Percentiles rank a stretch among this genome's conserved stretches.
phyloP scores from a whole-genome alignment of 2,113 vertebrate genomes.

The Peromyscus californicus region DNA sequence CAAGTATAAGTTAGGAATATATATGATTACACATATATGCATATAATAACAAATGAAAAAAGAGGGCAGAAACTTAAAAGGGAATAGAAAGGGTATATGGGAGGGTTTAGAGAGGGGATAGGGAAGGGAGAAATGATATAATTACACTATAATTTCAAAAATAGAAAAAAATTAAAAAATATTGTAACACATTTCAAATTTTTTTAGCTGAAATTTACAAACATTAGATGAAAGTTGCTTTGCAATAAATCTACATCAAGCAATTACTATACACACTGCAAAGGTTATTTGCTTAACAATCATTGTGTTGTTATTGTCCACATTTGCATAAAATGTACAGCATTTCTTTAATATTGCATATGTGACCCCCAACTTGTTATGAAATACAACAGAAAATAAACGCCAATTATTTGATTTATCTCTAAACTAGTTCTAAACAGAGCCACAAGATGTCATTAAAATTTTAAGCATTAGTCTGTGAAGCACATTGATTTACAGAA shows the following conservation, averaged over 20 bases:
- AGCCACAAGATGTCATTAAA: conserved; percentile 6
- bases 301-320: background rate
- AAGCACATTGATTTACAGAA: conserved; percentile 44
- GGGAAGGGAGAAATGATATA: background rate
- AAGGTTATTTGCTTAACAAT: background rate
- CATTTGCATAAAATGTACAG: background rate
- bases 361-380: background rate
- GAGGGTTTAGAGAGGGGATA: background rate
- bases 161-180: background rate
- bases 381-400: conserved; percentile 36
- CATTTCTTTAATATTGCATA: conserved; percentile 27
- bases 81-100: background rate
- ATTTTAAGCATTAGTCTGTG: background rate
- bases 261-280: background rate
- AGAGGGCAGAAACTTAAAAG: background rate
- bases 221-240: conserved; percentile 7
- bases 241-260: background rate
- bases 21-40: background rate
- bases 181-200: conserved; percentile 2
- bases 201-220: conserved; percentile 26
- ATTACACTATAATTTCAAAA: background rate
- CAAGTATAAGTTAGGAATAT: background rate
- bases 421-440: background rate
- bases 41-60: background rate
- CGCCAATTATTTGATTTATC: background rate